A percentile compares a stretch with the other conserved stretches of the same genome.
These are phyloP conservation scores for Thera obeliscata DNA, from an alignment of 2,888 invertebrate genomes.

Conservation along the genomic window DNA sequence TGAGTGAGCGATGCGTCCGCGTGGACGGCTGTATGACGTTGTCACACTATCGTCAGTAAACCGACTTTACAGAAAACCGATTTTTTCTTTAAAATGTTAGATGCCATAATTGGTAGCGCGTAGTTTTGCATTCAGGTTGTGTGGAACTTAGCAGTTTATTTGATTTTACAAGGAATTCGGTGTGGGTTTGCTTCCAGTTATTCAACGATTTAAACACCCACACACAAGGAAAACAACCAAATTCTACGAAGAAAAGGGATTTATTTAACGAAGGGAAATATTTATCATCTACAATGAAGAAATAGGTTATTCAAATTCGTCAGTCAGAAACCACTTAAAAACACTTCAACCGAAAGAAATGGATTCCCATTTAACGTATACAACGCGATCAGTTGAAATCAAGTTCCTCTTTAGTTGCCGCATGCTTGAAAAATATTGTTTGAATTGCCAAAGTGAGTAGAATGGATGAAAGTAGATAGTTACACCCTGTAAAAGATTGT, in stretches of 20 bases:
- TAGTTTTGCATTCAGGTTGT: not conserved
- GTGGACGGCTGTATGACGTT: too few relatives aligned
- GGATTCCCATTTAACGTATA: slow-evolving; percentile 21
- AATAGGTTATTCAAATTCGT: slow-evolving; percentile 1
- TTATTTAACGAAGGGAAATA: not conserved
- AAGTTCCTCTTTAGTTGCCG: slow-evolving; percentile 1
- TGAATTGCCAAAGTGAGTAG: not conserved
- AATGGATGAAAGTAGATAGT: not conserved
- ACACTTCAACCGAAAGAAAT: slow-evolving; percentile 19
- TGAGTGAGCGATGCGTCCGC: too few relatives aligned
- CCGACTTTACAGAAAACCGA: too few relatives aligned
- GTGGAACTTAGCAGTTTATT: not conserved
- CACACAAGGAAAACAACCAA: not conserved
- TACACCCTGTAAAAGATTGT: not conserved
- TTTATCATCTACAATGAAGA: not conserved
- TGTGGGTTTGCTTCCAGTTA: not conserved
- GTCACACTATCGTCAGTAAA: too few relatives aligned
- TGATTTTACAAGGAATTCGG: not conserved
- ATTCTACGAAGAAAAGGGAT: not conserved
- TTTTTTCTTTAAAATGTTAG: too few relatives aligned
- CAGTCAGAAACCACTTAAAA: slow-evolving; percentile 3
- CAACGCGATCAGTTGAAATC: slow-evolving; percentile 13
- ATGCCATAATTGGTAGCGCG: too few relatives aligned
- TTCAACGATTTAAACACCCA: not conserved
- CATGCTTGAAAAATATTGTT: slow-evolving; percentile 4